Percentiles rank a stretch among this genome's conserved stretches.
phyloP scores from a whole-genome alignment of 2,113 vertebrate species.

The Corydoras maculifer region DNA sequence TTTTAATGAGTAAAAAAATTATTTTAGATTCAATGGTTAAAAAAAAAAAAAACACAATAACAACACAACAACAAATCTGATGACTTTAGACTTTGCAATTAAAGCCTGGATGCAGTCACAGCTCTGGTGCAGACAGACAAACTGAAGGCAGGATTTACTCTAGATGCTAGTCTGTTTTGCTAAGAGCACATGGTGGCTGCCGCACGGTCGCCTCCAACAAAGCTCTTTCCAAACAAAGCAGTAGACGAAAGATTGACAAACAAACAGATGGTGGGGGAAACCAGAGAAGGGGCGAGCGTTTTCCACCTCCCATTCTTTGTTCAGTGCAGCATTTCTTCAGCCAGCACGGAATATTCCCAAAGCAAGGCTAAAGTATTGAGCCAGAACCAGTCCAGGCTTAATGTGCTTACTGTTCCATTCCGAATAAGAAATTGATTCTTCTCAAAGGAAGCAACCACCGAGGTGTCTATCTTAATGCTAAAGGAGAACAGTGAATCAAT shows the following conservation, averaged over 20 bases:
- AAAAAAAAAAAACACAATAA: too few relatives aligned
- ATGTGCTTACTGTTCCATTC: conserved; percentile 13
- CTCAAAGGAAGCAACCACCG: background rate
- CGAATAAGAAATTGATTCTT: conserved; percentile 13
- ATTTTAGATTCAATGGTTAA: background rate
- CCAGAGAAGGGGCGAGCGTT: background rate
- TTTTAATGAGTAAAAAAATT: too few relatives aligned
- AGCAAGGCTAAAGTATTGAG: background rate
- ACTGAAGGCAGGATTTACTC: background rate
- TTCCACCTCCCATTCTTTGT: conserved; percentile 2
- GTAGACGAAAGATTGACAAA: background rate
- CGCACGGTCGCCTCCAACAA: background rate
- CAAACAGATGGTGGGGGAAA: conserved; percentile 4
- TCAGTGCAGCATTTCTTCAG: background rate
- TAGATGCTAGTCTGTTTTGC: too few relatives aligned
- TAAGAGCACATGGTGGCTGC: too few relatives aligned
- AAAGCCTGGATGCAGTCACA: too few relatives aligned
- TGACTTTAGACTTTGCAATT: too few relatives aligned
- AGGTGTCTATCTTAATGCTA: background rate
- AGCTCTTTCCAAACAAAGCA: background rate
- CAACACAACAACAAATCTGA: too few relatives aligned
- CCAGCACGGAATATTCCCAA: background rate
- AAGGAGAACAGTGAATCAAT: conserved; percentile 1
- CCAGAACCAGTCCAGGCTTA: conserved; percentile 8
- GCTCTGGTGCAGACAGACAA: background rate